Conservation (phyloP, 2,797 vertebrate species). For the Gymnopithys bicolor region DNA sequence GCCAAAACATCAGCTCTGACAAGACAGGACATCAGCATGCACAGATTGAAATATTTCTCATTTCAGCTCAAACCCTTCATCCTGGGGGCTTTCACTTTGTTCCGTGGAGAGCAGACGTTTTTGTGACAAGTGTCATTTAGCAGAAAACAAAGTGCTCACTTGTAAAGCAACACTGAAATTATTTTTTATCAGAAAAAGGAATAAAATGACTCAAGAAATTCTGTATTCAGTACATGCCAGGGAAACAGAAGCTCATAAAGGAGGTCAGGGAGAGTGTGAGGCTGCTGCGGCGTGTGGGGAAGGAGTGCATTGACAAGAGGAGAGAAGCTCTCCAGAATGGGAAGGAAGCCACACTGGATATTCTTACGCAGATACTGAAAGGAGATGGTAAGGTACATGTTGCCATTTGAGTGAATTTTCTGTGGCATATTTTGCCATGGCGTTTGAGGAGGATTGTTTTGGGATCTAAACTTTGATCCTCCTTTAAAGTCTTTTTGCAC, state of each 20-base stretch:
- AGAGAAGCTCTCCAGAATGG: slow-evolving; percentile 79
- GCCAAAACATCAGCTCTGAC: not conserved
- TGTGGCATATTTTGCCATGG: not conserved
- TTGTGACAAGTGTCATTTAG: not conserved
- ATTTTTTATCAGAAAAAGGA: not conserved
- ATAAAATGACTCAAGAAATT: not conserved
- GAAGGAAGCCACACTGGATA: slow-evolving; percentile 83
- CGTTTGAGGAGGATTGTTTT: not conserved
- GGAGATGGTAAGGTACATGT: slow-evolving; percentile 42
- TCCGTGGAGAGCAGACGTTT: not conserved
- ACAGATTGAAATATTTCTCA: not conserved
- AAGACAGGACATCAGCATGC: not conserved
- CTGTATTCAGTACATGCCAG: slow-evolving; percentile 79
- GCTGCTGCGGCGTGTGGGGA: slow-evolving; percentile 84
- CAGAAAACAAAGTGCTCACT: not conserved
- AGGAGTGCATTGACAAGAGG: slow-evolving; percentile 83
- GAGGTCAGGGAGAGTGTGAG: slow-evolving; percentile 79
- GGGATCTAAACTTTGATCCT: not conserved
- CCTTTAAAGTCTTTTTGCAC: not conserved
- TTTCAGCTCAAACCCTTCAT: not conserved
- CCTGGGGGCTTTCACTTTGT: not conserved
- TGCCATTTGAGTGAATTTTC: not conserved
- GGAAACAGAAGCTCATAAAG: slow-evolving; percentile 77
- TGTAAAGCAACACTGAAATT: not conserved
- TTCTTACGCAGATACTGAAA: slow-evolving; percentile 91